These are phyloP conservation scores for Orthochromis indermauri DNA, from an alignment of 2,113 vertebrate species.

Conservation along the genomic window DNA sequence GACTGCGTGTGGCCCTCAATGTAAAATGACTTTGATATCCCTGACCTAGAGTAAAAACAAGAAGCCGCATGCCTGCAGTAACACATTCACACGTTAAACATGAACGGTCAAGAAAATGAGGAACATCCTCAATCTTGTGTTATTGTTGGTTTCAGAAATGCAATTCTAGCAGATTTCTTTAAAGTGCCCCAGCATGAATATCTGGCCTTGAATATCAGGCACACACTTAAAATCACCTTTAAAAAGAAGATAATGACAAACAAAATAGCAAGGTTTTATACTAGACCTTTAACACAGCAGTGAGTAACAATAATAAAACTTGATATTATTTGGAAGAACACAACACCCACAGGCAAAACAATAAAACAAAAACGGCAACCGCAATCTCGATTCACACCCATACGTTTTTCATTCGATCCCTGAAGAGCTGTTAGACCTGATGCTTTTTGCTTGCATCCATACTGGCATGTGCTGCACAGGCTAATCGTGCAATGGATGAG, in stretches of 20 bases:
- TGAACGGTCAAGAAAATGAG: background rate
- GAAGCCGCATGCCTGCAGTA: too few relatives aligned
- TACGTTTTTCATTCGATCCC: background rate
- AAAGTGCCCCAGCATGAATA: background rate
- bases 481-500: background rate
- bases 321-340: constrained; percentile 4
- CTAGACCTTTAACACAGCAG: background rate
- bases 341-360: background rate
- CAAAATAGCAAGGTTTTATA: background rate
- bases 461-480: background rate
- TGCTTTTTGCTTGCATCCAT: background rate
- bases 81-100: background rate
- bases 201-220: background rate
- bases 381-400: background rate
- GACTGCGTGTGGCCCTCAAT: background rate
- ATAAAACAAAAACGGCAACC: background rate
- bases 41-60: background rate
- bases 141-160: background rate
- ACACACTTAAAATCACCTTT: background rate
- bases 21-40: background rate
- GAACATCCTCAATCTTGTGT: background rate
- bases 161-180: background rate
- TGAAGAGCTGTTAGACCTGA: background rate
- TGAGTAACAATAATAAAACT: background rate
- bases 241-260: background rate